These are phyloP conservation scores for Hirtodrosophila trivittata DNA, from an alignment of 2,888 invertebrate genomes.

Conservation along the genomic window DNA sequence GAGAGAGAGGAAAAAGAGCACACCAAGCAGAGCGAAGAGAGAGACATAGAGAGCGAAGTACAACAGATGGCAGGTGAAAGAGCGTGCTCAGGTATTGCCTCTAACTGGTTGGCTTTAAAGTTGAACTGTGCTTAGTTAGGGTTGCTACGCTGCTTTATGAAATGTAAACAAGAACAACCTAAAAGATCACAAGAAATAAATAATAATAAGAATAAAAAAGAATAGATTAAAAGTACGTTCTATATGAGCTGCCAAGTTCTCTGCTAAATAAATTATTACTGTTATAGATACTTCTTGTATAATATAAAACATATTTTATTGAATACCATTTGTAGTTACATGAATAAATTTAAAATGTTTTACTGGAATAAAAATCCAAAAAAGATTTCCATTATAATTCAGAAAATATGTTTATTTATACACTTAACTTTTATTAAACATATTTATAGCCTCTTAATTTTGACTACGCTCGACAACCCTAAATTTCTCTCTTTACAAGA, in stretches of 20 bases:
- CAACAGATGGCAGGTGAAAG: constrained; percentile 56
- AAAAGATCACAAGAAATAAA: neutral
- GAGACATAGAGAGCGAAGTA: constrained; percentile 10
- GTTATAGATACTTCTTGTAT: no score
- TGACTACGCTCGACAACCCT: constrained; percentile 35
- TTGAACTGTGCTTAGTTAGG: constrained; percentile 22
- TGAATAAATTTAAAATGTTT: constrained; percentile 6
- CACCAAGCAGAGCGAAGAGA: neutral
- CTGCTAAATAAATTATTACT: no score
- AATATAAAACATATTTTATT: no score
- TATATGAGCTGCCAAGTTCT: no score
- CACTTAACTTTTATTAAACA: no score
- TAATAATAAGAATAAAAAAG: no score
- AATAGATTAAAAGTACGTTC: no score
- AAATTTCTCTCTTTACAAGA: constrained; percentile 27
- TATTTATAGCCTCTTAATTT: no score
- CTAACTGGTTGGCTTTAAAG: constrained; percentile 26
- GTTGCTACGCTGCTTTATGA: constrained; percentile 12
- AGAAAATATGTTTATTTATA: no score
- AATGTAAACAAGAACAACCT: neutral
- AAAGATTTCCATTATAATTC: neutral
- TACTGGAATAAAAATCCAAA: no score
- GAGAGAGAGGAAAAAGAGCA: constrained; percentile 1
- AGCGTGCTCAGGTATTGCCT: constrained; percentile 19
- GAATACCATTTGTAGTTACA: no score